A percentile compares a stretch with the other conserved stretches of the same genome.
Evolutionary conservation across 1,140 invertebrate species (phyloP).

Genomic region (Lordiphosa collinella): DNA sequence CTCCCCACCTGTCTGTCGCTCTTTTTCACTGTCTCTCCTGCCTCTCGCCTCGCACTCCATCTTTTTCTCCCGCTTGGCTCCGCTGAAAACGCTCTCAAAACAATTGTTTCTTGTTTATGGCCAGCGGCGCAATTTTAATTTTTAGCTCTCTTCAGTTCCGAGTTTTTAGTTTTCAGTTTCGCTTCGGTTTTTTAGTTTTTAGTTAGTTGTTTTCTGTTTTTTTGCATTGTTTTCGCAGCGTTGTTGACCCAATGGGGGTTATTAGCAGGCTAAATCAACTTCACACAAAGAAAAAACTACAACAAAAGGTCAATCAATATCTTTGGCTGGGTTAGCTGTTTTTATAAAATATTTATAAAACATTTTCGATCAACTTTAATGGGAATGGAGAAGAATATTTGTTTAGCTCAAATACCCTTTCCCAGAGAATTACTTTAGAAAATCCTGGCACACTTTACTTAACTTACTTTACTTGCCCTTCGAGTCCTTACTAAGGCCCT

Average conservation of each 20-base stretch:
- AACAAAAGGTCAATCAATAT: too few relatives aligned
- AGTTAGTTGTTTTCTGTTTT: constrained; percentile 2
- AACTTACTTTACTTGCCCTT: too few relatives aligned
- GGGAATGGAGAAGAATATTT: too few relatives aligned
- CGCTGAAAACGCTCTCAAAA: constrained; percentile 46
- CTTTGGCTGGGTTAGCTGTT: too few relatives aligned
- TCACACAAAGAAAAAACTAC: neutral
- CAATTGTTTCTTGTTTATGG: constrained; percentile 68
- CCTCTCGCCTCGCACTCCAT: neutral
- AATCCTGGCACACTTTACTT: too few relatives aligned
- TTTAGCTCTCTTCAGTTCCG: constrained; percentile 38
- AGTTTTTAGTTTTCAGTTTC: constrained; percentile 20
- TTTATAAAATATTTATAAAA: too few relatives aligned
- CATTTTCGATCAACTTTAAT: too few relatives aligned
- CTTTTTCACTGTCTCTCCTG: neutral
- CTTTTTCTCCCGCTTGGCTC: constrained; percentile 8
- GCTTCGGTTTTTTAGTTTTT: constrained; percentile 17
- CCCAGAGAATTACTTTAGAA: too few relatives aligned
- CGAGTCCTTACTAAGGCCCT: too few relatives aligned
- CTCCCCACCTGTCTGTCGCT: neutral
- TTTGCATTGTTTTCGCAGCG: neutral
- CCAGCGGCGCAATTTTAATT: constrained; percentile 61
- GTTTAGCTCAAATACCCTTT: too few relatives aligned
- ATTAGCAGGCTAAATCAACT: constrained; percentile 14
- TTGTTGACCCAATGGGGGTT: constrained; percentile 16